A percentile compares a stretch with the other conserved stretches of the same genome.
These are phyloP conservation scores for Chunga burmeisteri DNA, from an alignment of 2,113 vertebrate genomes.

Conservation along the genomic window DNA sequence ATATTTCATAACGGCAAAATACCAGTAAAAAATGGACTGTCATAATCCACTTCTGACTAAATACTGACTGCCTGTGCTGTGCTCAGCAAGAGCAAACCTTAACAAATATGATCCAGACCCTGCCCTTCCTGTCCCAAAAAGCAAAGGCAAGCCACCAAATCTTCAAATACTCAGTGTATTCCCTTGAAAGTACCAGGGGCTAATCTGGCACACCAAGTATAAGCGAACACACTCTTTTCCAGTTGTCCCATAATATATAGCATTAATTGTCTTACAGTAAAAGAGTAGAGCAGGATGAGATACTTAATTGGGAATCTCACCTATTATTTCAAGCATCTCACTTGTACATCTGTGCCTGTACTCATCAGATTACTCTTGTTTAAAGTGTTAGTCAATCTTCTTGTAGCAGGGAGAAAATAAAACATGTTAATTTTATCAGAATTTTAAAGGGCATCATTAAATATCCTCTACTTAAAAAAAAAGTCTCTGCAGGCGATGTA, in stretches of 20 bases:
- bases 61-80: background rate
- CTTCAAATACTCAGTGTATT: background rate
- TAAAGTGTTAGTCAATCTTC: background rate
- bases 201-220: background rate
- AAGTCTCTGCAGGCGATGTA: slow-evolving; percentile 2
- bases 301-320: background rate
- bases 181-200: background rate
- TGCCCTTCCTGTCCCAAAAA: background rate
- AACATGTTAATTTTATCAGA: background rate
- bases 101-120: slow-evolving; percentile 16
- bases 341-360: background rate
- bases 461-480: background rate
- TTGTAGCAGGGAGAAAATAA: background rate
- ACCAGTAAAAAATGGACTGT: background rate
- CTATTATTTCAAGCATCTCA: background rate
- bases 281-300: background rate
- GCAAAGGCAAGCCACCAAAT: background rate
- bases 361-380: background rate
- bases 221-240: background rate
- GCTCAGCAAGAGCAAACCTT: background rate
- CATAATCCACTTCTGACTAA: background rate
- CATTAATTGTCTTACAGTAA: background rate
- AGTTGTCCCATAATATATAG: background rate
- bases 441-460: slow-evolving; percentile 21
- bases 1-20: background rate